Evolutionary conservation across 2,888 invertebrate genomes (phyloP).

Genomic region (Boloria selene): DNA sequence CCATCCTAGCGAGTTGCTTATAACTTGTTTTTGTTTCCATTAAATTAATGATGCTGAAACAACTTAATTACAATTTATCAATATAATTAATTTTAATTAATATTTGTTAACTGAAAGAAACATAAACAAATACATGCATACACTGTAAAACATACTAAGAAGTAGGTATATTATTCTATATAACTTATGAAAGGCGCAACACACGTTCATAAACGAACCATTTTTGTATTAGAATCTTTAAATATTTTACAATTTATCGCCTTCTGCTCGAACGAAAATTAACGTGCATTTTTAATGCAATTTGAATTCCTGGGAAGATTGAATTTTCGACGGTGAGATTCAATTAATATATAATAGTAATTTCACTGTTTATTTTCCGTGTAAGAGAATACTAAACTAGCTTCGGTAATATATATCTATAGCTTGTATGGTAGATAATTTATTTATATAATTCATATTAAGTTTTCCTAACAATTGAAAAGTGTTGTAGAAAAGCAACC

Average conservation of each 20-base stretch:
- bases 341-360: too few species aligned
- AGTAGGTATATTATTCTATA: too few species aligned
- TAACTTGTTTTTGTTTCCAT: constrained; percentile 6
- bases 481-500: too few species aligned
- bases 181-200: too few species aligned
- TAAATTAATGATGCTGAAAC: constrained; percentile 14
- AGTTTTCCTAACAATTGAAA: too few species aligned
- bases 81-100: constrained; percentile 2
- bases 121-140: background rate
- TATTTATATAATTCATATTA: too few species aligned
- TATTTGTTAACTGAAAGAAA: background rate
- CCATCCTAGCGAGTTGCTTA: constrained; percentile 5
- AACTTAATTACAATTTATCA: constrained; percentile 11
- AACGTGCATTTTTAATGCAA: constrained; percentile 3
- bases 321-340: background rate
- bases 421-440: too few species aligned
- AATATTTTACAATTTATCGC: constrained; percentile 1
- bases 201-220: too few species aligned
- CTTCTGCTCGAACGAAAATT: background rate
- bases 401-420: too few species aligned
- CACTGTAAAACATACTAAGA: too few species aligned
- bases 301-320: constrained; percentile 11
- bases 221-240: constrained; percentile 1
- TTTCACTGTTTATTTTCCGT: too few species aligned
- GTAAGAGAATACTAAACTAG: too few species aligned